These are phyloP conservation scores for Opisthograptis luteolata DNA, from an alignment of 2,888 invertebrate species.

Conservation along the genomic window DNA sequence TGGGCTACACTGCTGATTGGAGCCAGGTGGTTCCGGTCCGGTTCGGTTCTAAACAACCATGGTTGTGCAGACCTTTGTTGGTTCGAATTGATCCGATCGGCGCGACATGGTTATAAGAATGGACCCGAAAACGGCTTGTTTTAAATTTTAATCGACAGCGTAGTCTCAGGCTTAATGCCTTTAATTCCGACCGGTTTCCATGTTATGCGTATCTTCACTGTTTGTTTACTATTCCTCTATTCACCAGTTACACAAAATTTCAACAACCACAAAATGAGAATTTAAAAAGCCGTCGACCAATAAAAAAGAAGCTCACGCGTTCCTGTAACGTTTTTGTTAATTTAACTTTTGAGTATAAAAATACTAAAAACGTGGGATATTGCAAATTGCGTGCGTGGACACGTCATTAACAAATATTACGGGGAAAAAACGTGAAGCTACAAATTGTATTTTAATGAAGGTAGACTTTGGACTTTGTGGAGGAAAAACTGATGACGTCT, in stretches of 20 bases:
- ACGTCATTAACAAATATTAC: constrained; percentile 26
- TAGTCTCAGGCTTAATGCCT: too few species aligned
- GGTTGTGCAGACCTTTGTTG: too few species aligned
- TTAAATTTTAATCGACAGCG: too few species aligned
- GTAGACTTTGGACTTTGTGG: constrained; percentile 18
- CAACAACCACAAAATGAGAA: constrained; percentile 48
- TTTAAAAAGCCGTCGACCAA: constrained; percentile 59
- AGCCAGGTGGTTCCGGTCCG: too few species aligned
- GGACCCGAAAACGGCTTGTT: background rate
- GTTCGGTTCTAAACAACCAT: too few species aligned
- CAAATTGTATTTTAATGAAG: constrained; percentile 21
- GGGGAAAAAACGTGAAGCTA: constrained; percentile 2
- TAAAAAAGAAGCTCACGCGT: constrained; percentile 78
- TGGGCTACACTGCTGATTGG: too few species aligned
- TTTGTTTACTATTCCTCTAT: background rate
- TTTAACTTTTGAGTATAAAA: constrained; percentile 67
- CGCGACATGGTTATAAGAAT: background rate
- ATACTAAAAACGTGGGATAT: constrained; percentile 66
- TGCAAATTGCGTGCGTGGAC: constrained; percentile 45
- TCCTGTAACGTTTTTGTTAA: constrained; percentile 75
- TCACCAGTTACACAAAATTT: background rate
- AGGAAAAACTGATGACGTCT: constrained; percentile 5
- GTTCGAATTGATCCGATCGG: too few species aligned
- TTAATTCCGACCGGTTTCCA: too few species aligned
- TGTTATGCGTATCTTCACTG: background rate